Evolutionary conservation across 2,888 invertebrate genomes (phyloP).

Genomic region (Acanthosepion esculentum): DNA sequence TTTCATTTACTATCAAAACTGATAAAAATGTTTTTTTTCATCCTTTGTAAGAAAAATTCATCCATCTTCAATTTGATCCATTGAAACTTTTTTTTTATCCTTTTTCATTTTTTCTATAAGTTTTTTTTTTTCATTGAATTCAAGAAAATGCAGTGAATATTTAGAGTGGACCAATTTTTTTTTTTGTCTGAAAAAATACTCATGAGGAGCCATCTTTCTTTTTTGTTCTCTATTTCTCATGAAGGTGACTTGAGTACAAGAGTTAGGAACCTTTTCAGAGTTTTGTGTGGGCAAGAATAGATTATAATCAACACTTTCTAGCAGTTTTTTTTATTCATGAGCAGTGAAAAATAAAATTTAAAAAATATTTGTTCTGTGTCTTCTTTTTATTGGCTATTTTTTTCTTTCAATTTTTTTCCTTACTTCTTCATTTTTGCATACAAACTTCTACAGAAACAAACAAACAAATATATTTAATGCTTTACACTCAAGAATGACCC

Average conservation of each 20-base stretch:
- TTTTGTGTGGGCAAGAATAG: conserved; percentile 2
- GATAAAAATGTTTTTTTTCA: neutral
- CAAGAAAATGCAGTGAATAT: neutral
- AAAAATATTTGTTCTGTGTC: neutral
- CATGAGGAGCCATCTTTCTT: neutral
- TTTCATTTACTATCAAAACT: neutral
- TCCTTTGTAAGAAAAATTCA: neutral
- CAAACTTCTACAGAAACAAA: neutral
- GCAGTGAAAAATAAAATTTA: neutral
- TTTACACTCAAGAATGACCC: neutral
- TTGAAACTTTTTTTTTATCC: neutral
- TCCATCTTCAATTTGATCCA: conserved; percentile 33
- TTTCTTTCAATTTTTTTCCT: neutral
- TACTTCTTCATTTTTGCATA: neutral
- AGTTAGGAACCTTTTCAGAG: neutral
- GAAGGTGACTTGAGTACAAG: neutral
- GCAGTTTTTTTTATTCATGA: conserved; percentile 21
- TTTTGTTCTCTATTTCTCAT: neutral
- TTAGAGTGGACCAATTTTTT: neutral
- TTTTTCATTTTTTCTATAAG: neutral
- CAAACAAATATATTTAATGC: neutral
- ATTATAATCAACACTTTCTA: conserved; percentile 15
- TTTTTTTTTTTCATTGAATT: conserved; percentile 16
- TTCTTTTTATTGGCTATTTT: neutral
- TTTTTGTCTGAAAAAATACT: conserved; percentile 17